A percentile compares a stretch with the other conserved stretches of the same genome.
phyloP scores from a whole-genome alignment of 2,113 vertebrate genomes.

The Nyctereutes procyonoides region DNA sequence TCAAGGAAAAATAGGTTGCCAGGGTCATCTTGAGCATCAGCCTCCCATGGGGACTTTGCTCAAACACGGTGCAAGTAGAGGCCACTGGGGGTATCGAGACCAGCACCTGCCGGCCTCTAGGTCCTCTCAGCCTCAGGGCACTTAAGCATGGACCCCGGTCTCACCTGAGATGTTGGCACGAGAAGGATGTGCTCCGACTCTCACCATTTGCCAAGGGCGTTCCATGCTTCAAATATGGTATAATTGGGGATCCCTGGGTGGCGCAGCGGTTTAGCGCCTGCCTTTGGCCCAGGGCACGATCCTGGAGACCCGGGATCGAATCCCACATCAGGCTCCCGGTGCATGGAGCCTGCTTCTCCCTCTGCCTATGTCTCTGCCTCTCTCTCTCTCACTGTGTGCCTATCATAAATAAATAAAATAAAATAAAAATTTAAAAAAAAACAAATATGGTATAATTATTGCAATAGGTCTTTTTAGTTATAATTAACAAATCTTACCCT shows the following conservation, averaged over 20 bases:
- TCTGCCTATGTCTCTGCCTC: too few species aligned
- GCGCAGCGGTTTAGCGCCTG: too few species aligned
- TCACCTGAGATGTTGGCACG: neutral
- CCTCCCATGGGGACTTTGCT: neutral
- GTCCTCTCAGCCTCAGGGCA: neutral
- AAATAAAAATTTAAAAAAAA: too few species aligned
- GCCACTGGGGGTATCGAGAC: accelerated
- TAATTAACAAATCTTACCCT: neutral
- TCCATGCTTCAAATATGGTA: neutral
- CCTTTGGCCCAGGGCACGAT: too few species aligned
- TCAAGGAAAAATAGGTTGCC: accelerated
- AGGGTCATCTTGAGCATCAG: neutral
- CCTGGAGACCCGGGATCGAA: too few species aligned
- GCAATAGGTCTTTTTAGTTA: neutral
- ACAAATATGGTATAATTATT: accelerated
- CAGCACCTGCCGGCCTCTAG: neutral
- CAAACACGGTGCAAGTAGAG: neutral
- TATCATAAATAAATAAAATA: too few species aligned
- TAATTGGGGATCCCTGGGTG: too few species aligned
- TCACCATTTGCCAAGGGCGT: neutral
- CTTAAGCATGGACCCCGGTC: neutral
- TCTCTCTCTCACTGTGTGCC: too few species aligned
- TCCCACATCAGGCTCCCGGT: too few species aligned
- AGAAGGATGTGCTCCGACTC: neutral
- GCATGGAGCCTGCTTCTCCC: too few species aligned